These are phyloP conservation scores for Cydia strobilella DNA, from an alignment of 1,140 invertebrate genomes.

Conservation along the genomic window DNA sequence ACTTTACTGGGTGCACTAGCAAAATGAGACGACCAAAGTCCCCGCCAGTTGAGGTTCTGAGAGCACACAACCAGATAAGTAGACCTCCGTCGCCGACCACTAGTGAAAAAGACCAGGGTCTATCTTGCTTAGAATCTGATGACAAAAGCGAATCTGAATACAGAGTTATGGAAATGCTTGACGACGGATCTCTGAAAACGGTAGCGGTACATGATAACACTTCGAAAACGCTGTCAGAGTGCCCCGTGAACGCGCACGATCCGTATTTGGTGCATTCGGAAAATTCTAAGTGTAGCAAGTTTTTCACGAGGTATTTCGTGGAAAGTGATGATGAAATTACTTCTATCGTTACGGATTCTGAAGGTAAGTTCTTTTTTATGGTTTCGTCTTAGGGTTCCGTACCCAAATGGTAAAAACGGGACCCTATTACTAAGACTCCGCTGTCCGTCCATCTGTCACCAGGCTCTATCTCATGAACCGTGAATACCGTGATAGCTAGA, in stretches of 20 bases:
- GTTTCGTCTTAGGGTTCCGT: not conserved
- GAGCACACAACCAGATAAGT: conserved; percentile 75
- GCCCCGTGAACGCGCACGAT: conserved; percentile 70
- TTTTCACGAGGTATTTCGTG: conserved; percentile 76
- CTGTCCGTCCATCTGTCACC: too few species aligned
- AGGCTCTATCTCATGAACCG: too few species aligned
- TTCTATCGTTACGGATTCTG: conserved; percentile 77
- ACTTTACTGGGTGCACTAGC: conserved; percentile 72
- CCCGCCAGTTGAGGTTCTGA: conserved; percentile 67
- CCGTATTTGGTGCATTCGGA: conserved; percentile 78
- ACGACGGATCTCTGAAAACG: conserved; percentile 77
- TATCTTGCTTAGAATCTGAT: conserved; percentile 59
- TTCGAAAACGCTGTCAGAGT: conserved; percentile 77
- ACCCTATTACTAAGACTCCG: too few species aligned
- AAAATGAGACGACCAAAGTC: conserved; percentile 69
- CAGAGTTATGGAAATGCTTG: conserved; percentile 76
- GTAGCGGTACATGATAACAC: conserved; percentile 77
- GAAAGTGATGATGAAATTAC: conserved; percentile 79
- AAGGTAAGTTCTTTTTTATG: conserved; percentile 58
- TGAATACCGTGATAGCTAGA: too few species aligned
- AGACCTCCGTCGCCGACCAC: conserved; percentile 62
- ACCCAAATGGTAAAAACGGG: too few species aligned
- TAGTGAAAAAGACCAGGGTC: conserved; percentile 54
- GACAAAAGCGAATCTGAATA: conserved; percentile 75
- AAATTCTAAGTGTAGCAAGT: conserved; percentile 79